Evolutionary conservation across 2,888 invertebrate species (phyloP), one percentile per base, ranked within the genome.

Genomic region (Cryptocephalus moraei): DNA sequence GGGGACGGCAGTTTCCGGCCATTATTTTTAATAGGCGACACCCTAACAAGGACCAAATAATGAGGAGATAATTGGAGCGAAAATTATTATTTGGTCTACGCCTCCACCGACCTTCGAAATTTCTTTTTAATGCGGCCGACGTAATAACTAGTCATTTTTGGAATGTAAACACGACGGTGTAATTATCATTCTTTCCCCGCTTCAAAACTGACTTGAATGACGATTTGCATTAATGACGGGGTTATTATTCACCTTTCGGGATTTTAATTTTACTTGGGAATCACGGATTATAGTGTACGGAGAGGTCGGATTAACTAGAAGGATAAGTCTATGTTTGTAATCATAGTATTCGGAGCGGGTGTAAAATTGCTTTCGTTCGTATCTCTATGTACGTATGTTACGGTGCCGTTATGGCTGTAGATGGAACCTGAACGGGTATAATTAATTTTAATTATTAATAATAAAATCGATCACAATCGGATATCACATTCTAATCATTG

Each of bases 11-110:
- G 56, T 61, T 61, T 61, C 61, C 61, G 59, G 61, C 57, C 56
- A 58, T 61, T 61, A 61, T 59, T 56, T 53, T 53, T 44, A 52
- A 55, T 54, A 56, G 57, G 54, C 57, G 56, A 59, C 60, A 57
- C 57, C 56, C 59, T 56, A 61, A 62, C 58, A 57, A 60, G 60
- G 51, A 55, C 49, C 53, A 57, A 59, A 62, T 63, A 63, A 62
- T 60, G 61, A 62, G 58, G 59, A 59, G 61, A 61, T 63, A 61
- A 63, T 63, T 63, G 62, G 61, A 56, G 58, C 56, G 57, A 56
- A 56, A 50, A 57, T 56, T 55, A 49, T 53, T 56, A 53, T 56
- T 54, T 54, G 48, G 55, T 51, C 44, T 41, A 36, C 36, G 36
- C 36, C 12, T 36, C 36, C 4, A n/a, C 36, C 12, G 36, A 36